Evolutionary conservation across 1,140 invertebrate species (phyloP), one percentile per base, ranked within the genome.

Genomic region (Penaeus chinensis): DNA sequence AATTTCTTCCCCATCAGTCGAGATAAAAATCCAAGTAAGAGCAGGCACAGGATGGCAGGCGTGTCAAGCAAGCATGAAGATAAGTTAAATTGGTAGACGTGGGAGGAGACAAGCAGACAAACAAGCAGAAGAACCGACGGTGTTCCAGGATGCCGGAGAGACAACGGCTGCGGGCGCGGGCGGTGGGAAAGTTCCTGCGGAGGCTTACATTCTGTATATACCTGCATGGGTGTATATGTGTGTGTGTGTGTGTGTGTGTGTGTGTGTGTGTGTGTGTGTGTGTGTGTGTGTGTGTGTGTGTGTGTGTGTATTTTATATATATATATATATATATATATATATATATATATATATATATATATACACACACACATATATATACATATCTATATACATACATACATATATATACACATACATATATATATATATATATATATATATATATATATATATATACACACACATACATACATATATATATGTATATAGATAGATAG

Each of bases 391-490:
- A 66, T 66, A 66, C 5, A 66, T 24, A 22, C 5, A 66, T 66
- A 66, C 4, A 66, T 66, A 66, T 66, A 66, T 24, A 66, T 66
- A 74, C 32, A 66, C 5, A 66, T 24, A 66, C 5, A 66, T 66
- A 66, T 24, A 66, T 66, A 66, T 66, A 66, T 24, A 66, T 66
- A 66, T 66, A 66, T 66, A 66, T 66, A 66, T 24, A 66, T 66
- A 66, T 66, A 66, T 24, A 66, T 66, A 66, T 66, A 77, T 77
- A 27, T 77, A 77, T 47, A 77, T 77, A 77, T 77, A 77, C 11
- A 66, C 11, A 8, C 11, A 66, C 11, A 66, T 8, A 66, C 65
- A 8, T 8, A 66, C 11, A 66, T 5, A 66, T 8, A 66, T 8
- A 66, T 5, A 66, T 66, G 5, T 66, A 66, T 24, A 66, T 66